Conservation (phyloP, 2,888 invertebrate species). For the Prenolepis imparis region DNA sequence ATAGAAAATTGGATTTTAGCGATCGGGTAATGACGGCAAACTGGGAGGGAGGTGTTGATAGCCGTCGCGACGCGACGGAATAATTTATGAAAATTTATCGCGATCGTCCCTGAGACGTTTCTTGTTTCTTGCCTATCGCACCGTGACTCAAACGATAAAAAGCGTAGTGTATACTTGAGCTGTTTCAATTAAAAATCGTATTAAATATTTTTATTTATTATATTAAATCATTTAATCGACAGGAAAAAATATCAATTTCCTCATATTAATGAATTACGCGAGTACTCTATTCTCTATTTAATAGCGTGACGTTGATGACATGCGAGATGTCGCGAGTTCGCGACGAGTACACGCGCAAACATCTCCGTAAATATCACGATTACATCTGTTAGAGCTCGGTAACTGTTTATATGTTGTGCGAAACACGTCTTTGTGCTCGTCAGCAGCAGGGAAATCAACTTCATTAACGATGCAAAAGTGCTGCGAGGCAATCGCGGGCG, state of each 20-base stretch:
- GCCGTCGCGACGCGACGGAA: conserved; percentile 3
- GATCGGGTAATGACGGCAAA: conserved; percentile 11
- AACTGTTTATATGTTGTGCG: conserved; percentile 25
- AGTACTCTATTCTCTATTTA: background rate
- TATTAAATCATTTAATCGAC: background rate
- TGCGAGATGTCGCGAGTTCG: background rate
- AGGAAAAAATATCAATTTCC: background rate
- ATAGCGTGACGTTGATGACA: background rate
- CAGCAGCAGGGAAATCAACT: conserved; percentile 66
- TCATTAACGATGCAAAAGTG: conserved; percentile 76
- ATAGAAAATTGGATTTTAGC: conserved; percentile 64
- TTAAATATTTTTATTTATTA: conserved; percentile 7
- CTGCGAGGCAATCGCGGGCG: conserved; percentile 44
- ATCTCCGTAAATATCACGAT: background rate
- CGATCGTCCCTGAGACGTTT: conserved; percentile 18
- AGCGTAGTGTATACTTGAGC: background rate
- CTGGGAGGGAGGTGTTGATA: conserved; percentile 37
- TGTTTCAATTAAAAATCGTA: background rate
- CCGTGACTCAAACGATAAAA: background rate
- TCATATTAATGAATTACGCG: background rate
- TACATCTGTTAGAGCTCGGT: background rate
- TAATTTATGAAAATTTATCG: conserved; percentile 69
- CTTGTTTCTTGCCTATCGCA: background rate
- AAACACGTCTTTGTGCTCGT: conserved; percentile 59
- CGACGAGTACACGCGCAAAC: background rate